Conservation (phyloP, 2,797 vertebrate genomes). For the Myripristis murdjan region DNA sequence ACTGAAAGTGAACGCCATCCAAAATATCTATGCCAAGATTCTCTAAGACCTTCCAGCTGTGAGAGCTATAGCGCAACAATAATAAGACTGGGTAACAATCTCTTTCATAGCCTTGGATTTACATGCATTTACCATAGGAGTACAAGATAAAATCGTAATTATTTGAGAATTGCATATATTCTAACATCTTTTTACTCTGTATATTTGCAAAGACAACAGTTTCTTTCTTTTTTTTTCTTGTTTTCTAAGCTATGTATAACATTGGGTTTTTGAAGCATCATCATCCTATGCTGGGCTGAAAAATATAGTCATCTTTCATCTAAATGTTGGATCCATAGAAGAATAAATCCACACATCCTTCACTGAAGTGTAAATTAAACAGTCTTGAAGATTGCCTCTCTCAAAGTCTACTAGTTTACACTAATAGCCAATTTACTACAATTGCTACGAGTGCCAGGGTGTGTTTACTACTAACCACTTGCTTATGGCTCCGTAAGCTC, state of each 20-base stretch:
- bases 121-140: conserved; percentile 47
- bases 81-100: conserved; percentile 55
- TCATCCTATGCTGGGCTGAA: conserved; percentile 24
- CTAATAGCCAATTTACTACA: conserved; percentile 23
- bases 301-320: neutral
- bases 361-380: neutral
- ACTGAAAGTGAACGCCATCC: conserved; percentile 62
- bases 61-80: conserved; percentile 49
- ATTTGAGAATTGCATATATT: conserved; percentile 18
- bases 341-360: conserved; percentile 20
- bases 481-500: conserved; percentile 10
- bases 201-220: conserved; percentile 3
- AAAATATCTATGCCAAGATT: conserved; percentile 53
- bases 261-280: conserved; percentile 8
- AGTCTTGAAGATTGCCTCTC: neutral
- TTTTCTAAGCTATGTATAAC: no score
- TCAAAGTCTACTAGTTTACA: conserved; percentile 8
- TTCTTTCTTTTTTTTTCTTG: no score
- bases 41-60: conserved; percentile 70
- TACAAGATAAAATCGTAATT: conserved; percentile 47
- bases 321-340: conserved; percentile 10
- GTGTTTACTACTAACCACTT: conserved; percentile 5
- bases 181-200: conserved; percentile 8
- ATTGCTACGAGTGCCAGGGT: conserved; percentile 3
- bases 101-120: conserved; percentile 56